Evolutionary conservation across 2,797 vertebrate species (phyloP), one percentile per base, ranked within the genome.

Genomic region (Perodicticus potto): DNA sequence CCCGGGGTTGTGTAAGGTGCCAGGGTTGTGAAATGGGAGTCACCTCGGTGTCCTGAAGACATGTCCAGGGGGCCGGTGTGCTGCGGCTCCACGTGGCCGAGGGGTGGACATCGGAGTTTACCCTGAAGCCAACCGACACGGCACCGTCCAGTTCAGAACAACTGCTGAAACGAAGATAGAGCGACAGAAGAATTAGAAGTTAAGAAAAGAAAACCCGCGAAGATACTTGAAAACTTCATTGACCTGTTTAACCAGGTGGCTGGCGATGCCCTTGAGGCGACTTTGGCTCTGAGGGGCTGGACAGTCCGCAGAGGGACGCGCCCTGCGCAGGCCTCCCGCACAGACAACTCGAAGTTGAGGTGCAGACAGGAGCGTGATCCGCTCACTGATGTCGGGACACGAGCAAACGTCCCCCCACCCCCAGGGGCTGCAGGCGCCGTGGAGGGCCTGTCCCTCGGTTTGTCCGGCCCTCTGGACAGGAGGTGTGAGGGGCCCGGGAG

Each of bases 101-200:
- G 49, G 49, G 49, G 49, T 53, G 49, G 99, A 99, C 88, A 97
- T 99, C 8, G 99, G 99, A 3, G 99, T 99, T 97, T 99, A 99
- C 98, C 99, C 99, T 97, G 99, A 99, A 97, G 99, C 99, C 92
- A 99, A 99, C 0, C 99, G 99, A 53, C 99, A 99, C 0, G 99
- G 99, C 95, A 99, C 99, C 25, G 99, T 99, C 59, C 97, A 99
- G 89, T 99, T 99, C 95, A 99, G 99, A 98, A 98, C 99, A 95
- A 97, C 94, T 25, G 99, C 99, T 78, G 99, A 99, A 97, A 98
- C 97, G 87, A 99, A 99, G 98, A 99, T 99, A 98, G 98, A 97
- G 95, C 98, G 14, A 98, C 98, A 16, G 96, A 98, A 93, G 98
- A 98, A 65, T 98, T 96, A n/a, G 98, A 98, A 27, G 98, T 98